phyloP scores from a whole-genome alignment of 53 echinoderm and acorn worm genomes.

The Astropecten irregularis region DNA sequence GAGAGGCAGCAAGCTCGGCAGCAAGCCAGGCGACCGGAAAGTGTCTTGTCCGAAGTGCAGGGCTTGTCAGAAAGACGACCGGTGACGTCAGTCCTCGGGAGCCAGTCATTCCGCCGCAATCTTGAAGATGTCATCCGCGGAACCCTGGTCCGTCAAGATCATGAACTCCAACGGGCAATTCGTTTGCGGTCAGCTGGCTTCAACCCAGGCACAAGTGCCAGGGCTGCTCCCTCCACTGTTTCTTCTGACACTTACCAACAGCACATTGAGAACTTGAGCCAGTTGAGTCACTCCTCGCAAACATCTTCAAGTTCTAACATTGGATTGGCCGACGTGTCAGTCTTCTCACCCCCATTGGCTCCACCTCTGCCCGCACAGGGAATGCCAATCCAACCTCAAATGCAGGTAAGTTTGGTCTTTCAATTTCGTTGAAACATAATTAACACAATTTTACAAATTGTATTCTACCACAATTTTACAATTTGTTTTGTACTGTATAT shows the following conservation, averaged over 20 bases:
- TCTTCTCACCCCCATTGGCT: conserved; percentile 42
- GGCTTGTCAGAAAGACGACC: conserved; percentile 69
- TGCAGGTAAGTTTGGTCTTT: conserved; percentile 24
- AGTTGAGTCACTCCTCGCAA: conserved; percentile 43
- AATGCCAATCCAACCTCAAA: conserved; percentile 13
- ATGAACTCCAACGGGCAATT: conserved; percentile 73
- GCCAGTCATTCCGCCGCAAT: conserved; percentile 69
- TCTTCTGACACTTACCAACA: conserved; percentile 33
- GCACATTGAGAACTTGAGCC: conserved; percentile 60
- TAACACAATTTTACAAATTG: too few relatives aligned
- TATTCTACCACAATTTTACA: too few relatives aligned
- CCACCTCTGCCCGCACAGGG: conserved; percentile 4
- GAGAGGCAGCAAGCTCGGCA: background rate
- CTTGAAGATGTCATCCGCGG: conserved; percentile 86
- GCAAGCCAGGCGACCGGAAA: conserved; percentile 30
- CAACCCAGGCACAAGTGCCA: background rate
- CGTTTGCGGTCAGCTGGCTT: conserved; percentile 79
- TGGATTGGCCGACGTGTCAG: conserved; percentile 16
- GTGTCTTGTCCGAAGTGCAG: conserved; percentile 41
- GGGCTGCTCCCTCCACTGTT: background rate
- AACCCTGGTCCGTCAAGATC: conserved; percentile 77
- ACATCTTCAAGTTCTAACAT: conserved; percentile 18
- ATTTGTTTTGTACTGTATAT: too few relatives aligned
- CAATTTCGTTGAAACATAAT: too few relatives aligned
- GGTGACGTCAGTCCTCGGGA: conserved; percentile 72